A percentile compares a stretch with the other conserved stretches of the same genome.
These are phyloP conservation scores for Patella depressa DNA, from an alignment of 2,888 invertebrate genomes.

Conservation along the genomic window DNA sequence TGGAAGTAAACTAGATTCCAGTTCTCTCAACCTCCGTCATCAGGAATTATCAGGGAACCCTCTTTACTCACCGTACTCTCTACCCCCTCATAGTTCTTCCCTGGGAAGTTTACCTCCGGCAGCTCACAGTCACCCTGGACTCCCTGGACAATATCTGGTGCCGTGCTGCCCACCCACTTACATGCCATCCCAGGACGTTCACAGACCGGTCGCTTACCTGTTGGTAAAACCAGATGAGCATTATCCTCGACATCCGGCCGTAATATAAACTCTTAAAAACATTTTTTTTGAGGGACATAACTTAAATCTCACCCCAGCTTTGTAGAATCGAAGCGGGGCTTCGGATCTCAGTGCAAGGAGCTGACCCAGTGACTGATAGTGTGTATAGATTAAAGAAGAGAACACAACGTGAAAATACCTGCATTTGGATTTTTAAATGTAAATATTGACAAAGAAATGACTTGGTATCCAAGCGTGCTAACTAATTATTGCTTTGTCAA, in stretches of 20 bases:
- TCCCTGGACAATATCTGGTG: conserved; percentile 61
- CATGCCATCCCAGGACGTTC: conserved; percentile 61
- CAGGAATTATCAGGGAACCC: conserved; percentile 36
- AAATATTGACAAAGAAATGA: too few species aligned
- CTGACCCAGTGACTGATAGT: not conserved
- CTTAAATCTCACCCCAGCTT: too few species aligned
- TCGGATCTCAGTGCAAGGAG: not conserved
- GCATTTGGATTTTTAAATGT: too few species aligned
- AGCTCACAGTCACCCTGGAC: conserved; percentile 51
- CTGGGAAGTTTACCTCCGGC: conserved; percentile 52
- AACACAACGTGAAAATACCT: too few species aligned
- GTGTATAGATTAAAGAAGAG: too few species aligned
- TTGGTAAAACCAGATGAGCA: conserved; percentile 71
- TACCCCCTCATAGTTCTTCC: conserved; percentile 50
- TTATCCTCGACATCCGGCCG: conserved; percentile 57
- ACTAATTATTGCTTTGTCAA: too few species aligned
- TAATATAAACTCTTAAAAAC: conserved; percentile 42
- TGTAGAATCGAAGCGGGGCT: too few species aligned
- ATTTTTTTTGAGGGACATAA: too few species aligned
- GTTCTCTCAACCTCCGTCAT: conserved; percentile 28
- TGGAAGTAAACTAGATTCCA: conserved; percentile 45
- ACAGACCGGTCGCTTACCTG: conserved; percentile 69
- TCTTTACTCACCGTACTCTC: conserved; percentile 53
- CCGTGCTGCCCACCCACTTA: conserved; percentile 66
- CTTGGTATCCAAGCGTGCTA: too few species aligned